Base-by-base conservation (phyloP, 2,888 invertebrate genomes). In the Protonemura montana region DNA sequence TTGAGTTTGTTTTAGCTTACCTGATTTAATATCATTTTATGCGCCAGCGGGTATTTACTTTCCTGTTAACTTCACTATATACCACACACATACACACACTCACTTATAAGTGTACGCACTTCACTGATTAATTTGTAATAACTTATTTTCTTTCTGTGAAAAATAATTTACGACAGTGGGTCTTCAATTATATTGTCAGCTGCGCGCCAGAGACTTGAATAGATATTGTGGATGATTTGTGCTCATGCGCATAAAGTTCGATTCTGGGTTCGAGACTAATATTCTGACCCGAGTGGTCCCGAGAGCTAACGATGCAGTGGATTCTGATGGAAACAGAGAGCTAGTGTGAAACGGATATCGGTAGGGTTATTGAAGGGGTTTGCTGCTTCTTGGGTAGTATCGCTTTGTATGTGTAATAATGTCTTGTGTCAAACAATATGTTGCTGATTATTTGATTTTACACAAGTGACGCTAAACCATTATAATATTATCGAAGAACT, bases 241-340 rank as follows among this genome's bases (percentile, higher is more conserved):
- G 59, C 59, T 10, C 59, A 59, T 59, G 59, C 21, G 16, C 21
- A 59, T 10, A 59, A 35, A 59, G 59, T 59, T 59, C 16, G 59
- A 59, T 59, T 21, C 59, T 21, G 59, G 59, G 59, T 59, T 59
- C 59, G 59, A 59, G 59, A 21, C 59, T 59, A 59, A 59, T 59
- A 59, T 59, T 59, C 21, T 59, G 21, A 1, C 59, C 59, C 59
- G 59, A 59, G 59, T 16, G 59, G 21, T 10, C 59, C 59, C 59
- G 59, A 59, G 59, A 59, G 59, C 59, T 59, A 59, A 59, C 59
- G 59, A 59, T 59, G 21, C 59, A 59, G 59, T 59, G 59, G 59
- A 59, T 59, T 59, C 13, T 59, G 21, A 21, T 59, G 59, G 59
- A 59, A 59, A 59, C 59, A 59, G 59, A 41, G 13, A 59, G 59